Evolutionary conservation across 2,888 invertebrate genomes (phyloP), one percentile per base, ranked within the genome.

Genomic region (Hirtodrosophila alboralis): DNA sequence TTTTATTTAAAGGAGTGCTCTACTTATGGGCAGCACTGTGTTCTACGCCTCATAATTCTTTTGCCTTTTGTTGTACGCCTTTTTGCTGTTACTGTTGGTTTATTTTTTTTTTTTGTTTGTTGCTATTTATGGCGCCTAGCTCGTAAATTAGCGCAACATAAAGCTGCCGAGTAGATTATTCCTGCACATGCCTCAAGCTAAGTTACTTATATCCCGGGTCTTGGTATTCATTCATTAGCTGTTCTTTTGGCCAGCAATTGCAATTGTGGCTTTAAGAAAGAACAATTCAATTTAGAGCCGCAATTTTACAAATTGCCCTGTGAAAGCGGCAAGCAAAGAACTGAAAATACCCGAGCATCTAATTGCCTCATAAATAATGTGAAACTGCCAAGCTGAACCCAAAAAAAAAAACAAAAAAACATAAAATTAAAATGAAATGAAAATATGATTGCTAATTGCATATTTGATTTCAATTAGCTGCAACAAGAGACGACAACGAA

Each of bases 141-240:
- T 83, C 84, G 64, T 85, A 79, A 85, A 85, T 79, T 79, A 78
- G 68, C 57, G 61, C 47, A 53, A 57, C 57, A 61, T 81, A 83
- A 78, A 59, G 60, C 47, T 36, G 54, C 26, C 71, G 60, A 67
- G 49, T 58, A 53, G 75, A 85, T 78, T 85, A 83, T 85, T 64
- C 64, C 65, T 59, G 58, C 52, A 64, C 57, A 69, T 33, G 71
- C 75, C 59, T 8, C 23, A 21, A 38, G 59, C 48, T 48, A 23
- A 30, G 23, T 48, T 37, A 27, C 41, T 38, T 57, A 21, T 44
- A 30, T 58, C 40, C 31, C 18, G 28, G 27, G 27, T 23, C 63
- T 3, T 27, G n/a, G 23, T 28, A 30, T 61, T 63, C 60, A 73
- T 76, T 75, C 34, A 34, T 41, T 57, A 27, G 33, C 62, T 9